Evolutionary conservation across 2,113 vertebrate species (phyloP).

Genomic region (Thinocorus orbignyianus): DNA sequence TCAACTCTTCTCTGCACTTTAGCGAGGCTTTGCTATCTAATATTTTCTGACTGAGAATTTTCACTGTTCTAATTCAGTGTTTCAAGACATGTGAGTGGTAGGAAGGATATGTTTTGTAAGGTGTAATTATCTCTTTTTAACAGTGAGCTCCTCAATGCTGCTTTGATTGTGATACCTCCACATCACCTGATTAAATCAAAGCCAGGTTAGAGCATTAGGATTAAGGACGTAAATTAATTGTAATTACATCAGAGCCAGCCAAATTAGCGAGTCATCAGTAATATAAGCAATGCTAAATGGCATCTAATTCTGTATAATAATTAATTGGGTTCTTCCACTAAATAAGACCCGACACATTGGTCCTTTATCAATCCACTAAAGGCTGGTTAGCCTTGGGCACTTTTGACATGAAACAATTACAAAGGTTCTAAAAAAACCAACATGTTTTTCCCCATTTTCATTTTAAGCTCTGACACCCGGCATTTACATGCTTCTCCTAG

Average conservation of each 20-base stretch:
- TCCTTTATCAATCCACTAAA: slow-evolving; percentile 50
- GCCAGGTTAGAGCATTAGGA: slow-evolving; percentile 63
- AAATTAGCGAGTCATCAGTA: slow-evolving; percentile 66
- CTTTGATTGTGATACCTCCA: slow-evolving; percentile 65
- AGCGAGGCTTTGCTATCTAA: neutral
- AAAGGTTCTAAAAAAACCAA: neutral
- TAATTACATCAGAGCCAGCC: slow-evolving; percentile 64
- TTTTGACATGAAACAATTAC: slow-evolving; percentile 32
- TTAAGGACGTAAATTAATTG: slow-evolving; percentile 66
- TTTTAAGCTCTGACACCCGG: neutral
- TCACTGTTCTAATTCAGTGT: neutral
- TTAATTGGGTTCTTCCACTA: slow-evolving; percentile 62
- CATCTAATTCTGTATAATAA: slow-evolving; percentile 66
- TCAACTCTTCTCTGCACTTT: neutral
- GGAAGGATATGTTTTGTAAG: slow-evolving; percentile 27
- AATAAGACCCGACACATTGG: slow-evolving; percentile 41
- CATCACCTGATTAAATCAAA: slow-evolving; percentile 62
- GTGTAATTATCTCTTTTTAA: slow-evolving; percentile 53
- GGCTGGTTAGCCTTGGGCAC: slow-evolving; percentile 22
- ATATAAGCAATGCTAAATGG: slow-evolving; percentile 67
- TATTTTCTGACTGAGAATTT: neutral
- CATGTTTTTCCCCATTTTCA: neutral
- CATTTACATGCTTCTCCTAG: neutral
- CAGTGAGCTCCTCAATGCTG: slow-evolving; percentile 11
- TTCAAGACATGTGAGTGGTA: neutral